phyloP scores from a whole-genome alignment of 1,140 invertebrate genomes.

The Cydia fagiglandana region DNA sequence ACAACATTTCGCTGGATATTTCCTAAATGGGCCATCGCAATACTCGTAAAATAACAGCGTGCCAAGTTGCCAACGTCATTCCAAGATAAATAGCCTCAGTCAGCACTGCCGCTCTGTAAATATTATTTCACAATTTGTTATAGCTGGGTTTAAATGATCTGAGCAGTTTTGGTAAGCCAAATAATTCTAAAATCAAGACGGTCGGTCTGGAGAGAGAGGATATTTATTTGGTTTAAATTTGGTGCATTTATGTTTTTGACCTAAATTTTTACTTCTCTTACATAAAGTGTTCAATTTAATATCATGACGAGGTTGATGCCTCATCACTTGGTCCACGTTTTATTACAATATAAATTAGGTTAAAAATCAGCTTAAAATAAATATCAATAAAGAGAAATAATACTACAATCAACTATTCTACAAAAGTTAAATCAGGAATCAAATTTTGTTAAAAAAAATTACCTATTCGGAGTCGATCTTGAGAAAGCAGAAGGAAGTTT shows the following conservation, averaged over 20 bases:
- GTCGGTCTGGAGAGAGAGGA: neutral
- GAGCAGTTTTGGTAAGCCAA: neutral
- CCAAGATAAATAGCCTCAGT: slow-evolving; percentile 28
- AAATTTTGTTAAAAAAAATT: too few species aligned
- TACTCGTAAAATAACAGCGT: slow-evolving; percentile 30
- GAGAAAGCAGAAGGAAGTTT: neutral
- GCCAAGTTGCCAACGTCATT: slow-evolving; percentile 10
- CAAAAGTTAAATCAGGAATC: neutral
- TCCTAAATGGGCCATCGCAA: slow-evolving; percentile 18
- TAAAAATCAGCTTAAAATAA: neutral
- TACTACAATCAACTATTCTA: too few species aligned
- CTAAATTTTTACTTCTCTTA: neutral
- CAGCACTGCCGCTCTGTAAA: slow-evolving; percentile 6
- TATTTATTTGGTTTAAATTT: slow-evolving; percentile 3
- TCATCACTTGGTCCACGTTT: neutral
- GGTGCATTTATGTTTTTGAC: neutral
- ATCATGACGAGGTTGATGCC: neutral
- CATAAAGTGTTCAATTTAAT: neutral
- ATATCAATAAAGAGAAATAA: too few species aligned
- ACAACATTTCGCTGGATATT: slow-evolving; percentile 3
- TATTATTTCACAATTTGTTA: slow-evolving; percentile 27
- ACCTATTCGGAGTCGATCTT: neutral
- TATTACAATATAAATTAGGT: neutral
- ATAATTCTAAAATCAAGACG: neutral
- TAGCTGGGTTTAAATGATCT: slow-evolving; percentile 3